Percentiles rank a stretch among this genome's conserved stretches.
phyloP scores from a whole-genome alignment of 2,888 invertebrate species.

The Baronia brevicornis region DNA sequence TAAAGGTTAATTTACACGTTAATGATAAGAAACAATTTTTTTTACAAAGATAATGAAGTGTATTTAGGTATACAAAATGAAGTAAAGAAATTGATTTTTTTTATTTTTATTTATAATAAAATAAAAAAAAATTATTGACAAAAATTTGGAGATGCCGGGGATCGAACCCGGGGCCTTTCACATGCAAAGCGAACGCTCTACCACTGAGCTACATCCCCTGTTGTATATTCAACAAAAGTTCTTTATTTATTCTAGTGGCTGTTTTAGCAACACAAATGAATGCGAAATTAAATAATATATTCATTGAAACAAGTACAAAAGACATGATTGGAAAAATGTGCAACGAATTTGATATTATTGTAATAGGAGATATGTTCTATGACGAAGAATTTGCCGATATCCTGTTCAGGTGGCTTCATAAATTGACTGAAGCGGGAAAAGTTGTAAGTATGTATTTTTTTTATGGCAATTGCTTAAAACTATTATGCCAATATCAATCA shows the following conservation, averaged over 20 bases:
- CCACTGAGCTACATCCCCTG: slow-evolving; percentile 97
- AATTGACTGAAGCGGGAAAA: slow-evolving; percentile 41
- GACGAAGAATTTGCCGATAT: slow-evolving; percentile 72
- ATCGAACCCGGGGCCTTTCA: slow-evolving; percentile 99
- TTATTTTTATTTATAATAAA: slow-evolving; percentile 3
- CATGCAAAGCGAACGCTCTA: slow-evolving; percentile 99
- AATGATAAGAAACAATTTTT: too few relatives aligned
- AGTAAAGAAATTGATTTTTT: slow-evolving; percentile 2
- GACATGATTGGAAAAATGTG: slow-evolving; percentile 61
- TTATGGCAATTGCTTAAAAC: too few relatives aligned
- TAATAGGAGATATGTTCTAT: slow-evolving; percentile 84
- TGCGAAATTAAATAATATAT: slow-evolving; percentile 60
- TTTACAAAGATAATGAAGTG: too few relatives aligned
- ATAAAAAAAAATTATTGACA: slow-evolving; percentile 44
- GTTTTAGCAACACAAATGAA: slow-evolving; percentile 66
- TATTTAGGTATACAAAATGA: too few relatives aligned
- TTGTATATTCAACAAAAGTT: slow-evolving; percentile 15
- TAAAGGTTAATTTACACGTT: too few relatives aligned
- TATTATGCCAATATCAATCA: too few relatives aligned
- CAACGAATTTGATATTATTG: slow-evolving; percentile 68
- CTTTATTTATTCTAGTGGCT: slow-evolving; percentile 58
- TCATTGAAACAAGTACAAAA: slow-evolving; percentile 41
- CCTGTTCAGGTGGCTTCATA: slow-evolving; percentile 72
- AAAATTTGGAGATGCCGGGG: slow-evolving; percentile 89
- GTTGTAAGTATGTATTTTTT: slow-evolving; percentile 32